Evolutionary conservation across 2,888 invertebrate genomes (phyloP), one percentile per base, ranked within the genome.

Genomic region (Leptopterna dolabrata): DNA sequence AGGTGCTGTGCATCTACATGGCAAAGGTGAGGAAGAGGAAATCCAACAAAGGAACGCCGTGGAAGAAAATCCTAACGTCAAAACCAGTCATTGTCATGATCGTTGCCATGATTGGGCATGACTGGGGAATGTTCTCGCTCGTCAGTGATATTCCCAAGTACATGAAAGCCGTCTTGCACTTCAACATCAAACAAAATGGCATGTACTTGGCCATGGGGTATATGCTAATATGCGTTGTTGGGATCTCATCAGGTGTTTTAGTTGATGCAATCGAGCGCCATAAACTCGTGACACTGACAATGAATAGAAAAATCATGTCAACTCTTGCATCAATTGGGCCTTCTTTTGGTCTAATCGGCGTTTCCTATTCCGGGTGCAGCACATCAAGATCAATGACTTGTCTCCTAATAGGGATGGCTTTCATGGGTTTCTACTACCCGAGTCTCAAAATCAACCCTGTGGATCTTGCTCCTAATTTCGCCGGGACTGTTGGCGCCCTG

Each of bases 91-190:
- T 91, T 90, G 91, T 95, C 7, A 88, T 90, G 78, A 88, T 89
- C 7, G 82, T 89, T 6, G 90, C 89, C 16, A 89, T 91, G 90
- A 89, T 91, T 36, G 93, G 93, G 9, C 95, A 95, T 91, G 94
- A 95, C 90, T 95, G 95, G 94, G 94, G 95, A 3, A 94, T 95
- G 91, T 95, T 94, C 91, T 95, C 94, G 14, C 94, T 95, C 93
- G 94, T 95, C 36, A 94, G 94, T 0, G 95, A 95, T 90, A 92
- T 95, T 9, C 95, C 95, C 0, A 94, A 94, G 90, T 95, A 95
- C 91, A 94, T 95, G 94, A 94, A 93, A 45, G 94, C 94, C 86
- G 94, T 95, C 3, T 91, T 95, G 45, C 93, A 94, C 90, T 94
- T 95, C 91, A 93, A 94, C 90, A 94, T 95, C 86, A 93, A 93